Evolutionary conservation across 2,888 invertebrate genomes (phyloP).

Genomic region (Eupeodes luniger): DNA sequence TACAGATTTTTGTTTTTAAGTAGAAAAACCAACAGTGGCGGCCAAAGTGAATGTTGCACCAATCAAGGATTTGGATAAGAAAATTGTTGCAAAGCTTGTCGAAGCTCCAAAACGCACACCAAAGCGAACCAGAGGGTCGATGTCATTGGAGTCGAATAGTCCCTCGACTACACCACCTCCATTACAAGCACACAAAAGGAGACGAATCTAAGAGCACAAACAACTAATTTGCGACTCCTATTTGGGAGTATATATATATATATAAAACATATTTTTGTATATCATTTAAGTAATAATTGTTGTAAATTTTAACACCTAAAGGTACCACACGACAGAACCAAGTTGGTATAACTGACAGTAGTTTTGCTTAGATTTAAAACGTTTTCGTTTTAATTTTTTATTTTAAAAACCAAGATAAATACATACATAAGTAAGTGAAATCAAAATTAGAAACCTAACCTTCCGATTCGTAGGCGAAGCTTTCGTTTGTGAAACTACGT

Average conservation of each 20-base stretch:
- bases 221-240: conserved; percentile 21
- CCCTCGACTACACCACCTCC: conserved; percentile 84
- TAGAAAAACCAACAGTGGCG: conserved; percentile 77
- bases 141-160: conserved; percentile 84
- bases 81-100: conserved; percentile 79
- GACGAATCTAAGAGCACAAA: conserved; percentile 81
- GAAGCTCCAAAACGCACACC: conserved; percentile 83
- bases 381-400: background rate
- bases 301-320: conserved; percentile 33
- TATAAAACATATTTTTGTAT: conserved; percentile 20
- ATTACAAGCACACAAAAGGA: conserved; percentile 81
- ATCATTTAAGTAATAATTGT: conserved; percentile 29
- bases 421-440: conserved; percentile 42
- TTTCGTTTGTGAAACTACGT: conserved; percentile 2
- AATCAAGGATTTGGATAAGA: conserved; percentile 82
- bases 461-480: background rate
- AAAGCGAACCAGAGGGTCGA: conserved; percentile 84
- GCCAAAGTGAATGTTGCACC: conserved; percentile 69
- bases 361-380: conserved; percentile 37
- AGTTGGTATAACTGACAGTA: conserved; percentile 67
- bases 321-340: conserved; percentile 39
- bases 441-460: conserved; percentile 40
- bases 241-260: conserved; percentile 2
- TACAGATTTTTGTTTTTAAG: conserved; percentile 35
- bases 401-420: conserved; percentile 17